Conservation (phyloP, 2,113 vertebrate species). For the Nannobrachium achirus region DNA sequence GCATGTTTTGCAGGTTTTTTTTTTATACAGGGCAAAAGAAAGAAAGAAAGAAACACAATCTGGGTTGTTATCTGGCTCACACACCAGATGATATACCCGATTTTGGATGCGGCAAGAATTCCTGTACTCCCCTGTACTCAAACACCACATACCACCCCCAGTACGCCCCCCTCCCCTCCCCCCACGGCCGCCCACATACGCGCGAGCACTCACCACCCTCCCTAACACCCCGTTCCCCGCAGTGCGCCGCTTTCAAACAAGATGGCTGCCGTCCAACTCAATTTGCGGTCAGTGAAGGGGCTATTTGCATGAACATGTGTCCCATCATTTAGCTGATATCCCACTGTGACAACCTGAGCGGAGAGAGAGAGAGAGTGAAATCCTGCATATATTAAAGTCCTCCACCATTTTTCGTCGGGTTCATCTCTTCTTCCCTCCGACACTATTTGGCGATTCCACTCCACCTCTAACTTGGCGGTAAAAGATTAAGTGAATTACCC, state of each 20-base stretch:
- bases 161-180: conserved; percentile 1
- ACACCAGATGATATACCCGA: conserved; percentile 37
- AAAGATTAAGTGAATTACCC: conserved; percentile 51
- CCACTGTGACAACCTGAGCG: conserved; percentile 51
- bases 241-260: conserved; percentile 54
- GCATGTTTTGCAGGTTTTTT: too few species aligned
- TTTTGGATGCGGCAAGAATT: conserved; percentile 39
- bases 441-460: conserved; percentile 32
- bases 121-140: conserved; percentile 24
- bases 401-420: conserved; percentile 38
- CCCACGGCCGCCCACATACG: conserved; percentile 4
- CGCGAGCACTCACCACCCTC: background rate
- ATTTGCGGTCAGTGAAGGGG: conserved; percentile 67
- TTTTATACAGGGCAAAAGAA: too few species aligned
- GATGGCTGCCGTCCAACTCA: conserved; percentile 71
- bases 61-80: conserved; percentile 19
- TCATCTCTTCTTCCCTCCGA: conserved; percentile 29
- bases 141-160: background rate
- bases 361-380: conserved; percentile 57
- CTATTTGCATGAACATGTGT: conserved; percentile 75
- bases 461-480: conserved; percentile 32
- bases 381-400: conserved; percentile 55
- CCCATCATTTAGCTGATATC: conserved; percentile 64
- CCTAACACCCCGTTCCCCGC: conserved; percentile 18
- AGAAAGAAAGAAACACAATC: conserved; percentile 5